Percentiles rank a stretch among this genome's conserved stretches.
phyloP scores from a whole-genome alignment of 2,888 invertebrate genomes.

The Empis livida region DNA sequence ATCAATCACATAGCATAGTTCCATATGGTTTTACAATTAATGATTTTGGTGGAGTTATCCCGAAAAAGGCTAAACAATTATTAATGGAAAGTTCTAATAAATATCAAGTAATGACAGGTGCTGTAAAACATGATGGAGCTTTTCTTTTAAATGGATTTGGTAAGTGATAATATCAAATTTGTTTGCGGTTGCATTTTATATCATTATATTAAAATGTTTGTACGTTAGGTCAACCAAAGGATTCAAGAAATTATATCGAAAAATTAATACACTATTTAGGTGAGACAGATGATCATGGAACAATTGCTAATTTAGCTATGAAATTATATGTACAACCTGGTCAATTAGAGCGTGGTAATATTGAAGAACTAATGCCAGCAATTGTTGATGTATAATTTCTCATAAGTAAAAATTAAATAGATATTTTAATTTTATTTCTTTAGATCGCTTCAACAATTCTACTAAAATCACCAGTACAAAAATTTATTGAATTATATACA shows the following conservation, averaged over 20 bases:
- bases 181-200: neutral
- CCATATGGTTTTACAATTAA: conserved; percentile 7
- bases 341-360: conserved; percentile 27
- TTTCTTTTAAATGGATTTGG: conserved; percentile 37
- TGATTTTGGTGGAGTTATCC: conserved; percentile 21
- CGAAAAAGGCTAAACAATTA: conserved; percentile 14
- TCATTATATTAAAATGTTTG: too few species aligned
- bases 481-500: conserved; percentile 25
- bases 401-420: conserved; percentile 19
- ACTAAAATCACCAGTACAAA: conserved; percentile 37
- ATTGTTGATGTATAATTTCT: conserved; percentile 36
- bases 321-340: conserved; percentile 27
- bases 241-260: conserved; percentile 16
- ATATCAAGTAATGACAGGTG: conserved; percentile 34
- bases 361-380: conserved; percentile 34
- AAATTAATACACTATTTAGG: conserved; percentile 6
- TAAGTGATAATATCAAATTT: conserved; percentile 21
- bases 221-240: neutral
- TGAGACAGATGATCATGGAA: conserved; percentile 12
- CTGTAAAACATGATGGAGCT: conserved; percentile 38
- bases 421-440: conserved; percentile 14
- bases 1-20: neutral
- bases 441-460: conserved; percentile 21
- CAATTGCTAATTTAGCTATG: conserved; percentile 24
- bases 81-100: conserved; percentile 13